Evolutionary conservation across 1,140 invertebrate genomes (phyloP), one percentile per base, ranked within the genome.

Genomic region (Fopius arisanus): DNA sequence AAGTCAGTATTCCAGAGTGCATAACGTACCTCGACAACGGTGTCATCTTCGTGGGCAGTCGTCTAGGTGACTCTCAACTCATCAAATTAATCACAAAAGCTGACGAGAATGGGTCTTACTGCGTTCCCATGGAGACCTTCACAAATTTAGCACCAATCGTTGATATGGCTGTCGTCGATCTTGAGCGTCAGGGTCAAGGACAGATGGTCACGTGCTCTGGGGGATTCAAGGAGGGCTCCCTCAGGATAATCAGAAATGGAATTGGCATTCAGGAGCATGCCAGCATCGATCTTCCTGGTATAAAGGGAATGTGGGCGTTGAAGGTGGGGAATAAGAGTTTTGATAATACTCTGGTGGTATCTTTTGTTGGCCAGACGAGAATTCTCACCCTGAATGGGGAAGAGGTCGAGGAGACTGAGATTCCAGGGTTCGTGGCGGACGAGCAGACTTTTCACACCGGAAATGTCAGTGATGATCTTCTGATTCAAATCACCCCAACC

Each of bases 11-110:
- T 77, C 97, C 98, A 2, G 97, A 99, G 87, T 98, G 96, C 82
- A 94, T 99, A 82, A 98, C 97, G n/a, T 99, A 99, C 83, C 89
- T 99, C 62, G 98, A 99, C 84, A 99, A 99, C 89, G 97, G 97
- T 48, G 98, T 99, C 26, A 93, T 99, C 63, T 99, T 98, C 86
- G 93, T 99, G 79, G 98, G 98, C 0, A 99, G 97, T 0, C 92
- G 97, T 21, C 89, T 99, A 23, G 98, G 98, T 0, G 98, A 99
- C 88, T 98, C 97, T 0, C 98, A 99, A 76, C 88, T 99, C 2
- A 93, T 99, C 0, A 96, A 97, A 81, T 89, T 99, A 40, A 96
- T 95, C 78, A 92, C 94, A 3, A 92, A 94, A 76, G 89, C 94
- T 0, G 95, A 98, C 86, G 95, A 96, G 59, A 92, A 91, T 81